Base-by-base conservation (phyloP, 2,113 vertebrate species). In the Nestor notabilis region DNA sequence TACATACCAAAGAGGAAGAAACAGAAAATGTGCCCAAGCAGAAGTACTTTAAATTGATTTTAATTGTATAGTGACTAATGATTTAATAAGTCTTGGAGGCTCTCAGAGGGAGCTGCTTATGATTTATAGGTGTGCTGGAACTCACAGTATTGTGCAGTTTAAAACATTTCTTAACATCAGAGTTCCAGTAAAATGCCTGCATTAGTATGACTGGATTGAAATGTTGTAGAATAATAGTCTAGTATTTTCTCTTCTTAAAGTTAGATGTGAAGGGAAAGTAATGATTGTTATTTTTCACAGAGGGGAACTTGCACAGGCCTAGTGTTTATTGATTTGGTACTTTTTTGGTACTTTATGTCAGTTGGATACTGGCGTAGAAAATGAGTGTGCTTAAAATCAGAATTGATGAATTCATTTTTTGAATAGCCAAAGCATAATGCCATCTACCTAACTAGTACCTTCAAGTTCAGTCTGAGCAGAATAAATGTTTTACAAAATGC, bases 1-100 rank as follows among this genome's bases (percentile, higher is more conserved):
- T 97, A 17, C 78, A 97, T 23, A 96, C 94, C 18, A 91, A 96
- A 77, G 97, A 98, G 27, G 98, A 98, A 24, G 97, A 98, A 86
- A 58, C 17, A 39, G 97, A 96, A 74, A 86, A 98, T 13, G 63
- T 88, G 17, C 97, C 98, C 43, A 99, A 96, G 82, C 99, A 98
- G 84, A 99, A 98, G 99, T 99, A 98, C 31, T 82, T 97, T 2
- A 64, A 41, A 76, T 85, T 75, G 2, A 7, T 74, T 75, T 74
- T 90, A 70, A 72, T 65, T 79, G 78, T 83, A 35, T 53, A 0
- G 0, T 91, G 71, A 70, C 15, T 81, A 13, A 19, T 39, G 25
- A 46, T 72, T 69, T 83, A 52, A 8, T 52, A 77, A 28, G 21
- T 82, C 27, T 89, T 55, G 9, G 47, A 77, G 31, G n/a, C 23